Base-by-base conservation (phyloP, 2,888 invertebrate species). In the Euspilapteryx auroguttella region DNA sequence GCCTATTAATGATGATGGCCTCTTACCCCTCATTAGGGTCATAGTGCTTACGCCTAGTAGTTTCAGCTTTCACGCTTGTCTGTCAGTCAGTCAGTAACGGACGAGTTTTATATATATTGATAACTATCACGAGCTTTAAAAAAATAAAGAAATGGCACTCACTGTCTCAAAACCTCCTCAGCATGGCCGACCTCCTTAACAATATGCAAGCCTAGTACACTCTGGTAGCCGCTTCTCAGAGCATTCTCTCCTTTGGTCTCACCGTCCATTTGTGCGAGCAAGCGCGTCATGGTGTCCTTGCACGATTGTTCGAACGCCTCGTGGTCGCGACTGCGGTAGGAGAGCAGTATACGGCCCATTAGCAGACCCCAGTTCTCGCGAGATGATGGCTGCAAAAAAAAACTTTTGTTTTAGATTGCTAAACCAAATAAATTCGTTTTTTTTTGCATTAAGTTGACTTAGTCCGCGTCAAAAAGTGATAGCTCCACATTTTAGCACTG, bases 291-390 rank as follows among this genome's bases (percentile, higher is more conserved):
- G 0, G 69, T 68, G 2, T 61, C 58, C 17, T 57, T 59, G 24
- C 81, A 66, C 4, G 75, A 55, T 3, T 54, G 39, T 1, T 54
- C 37, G 29, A 81, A 56, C 0, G 39, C 35, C 0, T 45, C 50
- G 31, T 55, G 52, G n/a, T 65, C 50, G 37, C 64, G 55, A 2
- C 49, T 47, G 2, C 77, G 76, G 32, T 83, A 79, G 5, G 81
- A 64, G 4, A 89, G 57, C 3, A 91, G 69, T 0, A 86, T 80
- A 30, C 80, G 78, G 4, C 90, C 91, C 44, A 91, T 81, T 20
- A 85, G 79, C 1, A 88, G 79, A 22, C 87, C 87, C 90, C 91
- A 93, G 45, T 81, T 82, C 39, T 75, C 73, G 33, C 68, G 61
- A 3, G 59, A 61, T 3, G 56, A 42, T 3, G 71, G 69, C 73